A percentile compares a stretch with the other conserved stretches of the same genome.
Evolutionary conservation across 2,888 invertebrate genomes (phyloP).

Genomic region (Drosophila neutralis): DNA sequence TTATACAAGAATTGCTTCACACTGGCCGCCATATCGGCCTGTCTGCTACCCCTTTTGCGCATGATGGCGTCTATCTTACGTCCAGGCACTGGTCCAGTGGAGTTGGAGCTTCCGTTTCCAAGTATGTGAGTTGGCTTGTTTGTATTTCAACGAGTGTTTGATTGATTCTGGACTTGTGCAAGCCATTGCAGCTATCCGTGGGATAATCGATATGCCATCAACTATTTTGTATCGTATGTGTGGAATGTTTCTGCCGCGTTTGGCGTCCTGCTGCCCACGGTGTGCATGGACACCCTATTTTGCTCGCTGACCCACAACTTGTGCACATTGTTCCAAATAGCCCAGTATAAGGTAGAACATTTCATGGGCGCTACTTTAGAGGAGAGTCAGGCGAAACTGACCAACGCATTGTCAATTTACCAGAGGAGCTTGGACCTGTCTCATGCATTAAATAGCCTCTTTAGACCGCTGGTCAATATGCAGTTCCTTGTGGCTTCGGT

Average conservation of each 20-base stretch:
- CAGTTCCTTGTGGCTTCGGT: conserved; percentile 42
- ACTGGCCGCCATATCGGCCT: conserved; percentile 22
- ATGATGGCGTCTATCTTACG: background rate
- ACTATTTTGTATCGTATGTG: conserved; percentile 45
- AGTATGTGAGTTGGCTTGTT: conserved; percentile 34
- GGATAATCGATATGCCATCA: conserved; percentile 24
- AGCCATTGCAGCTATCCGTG: conserved; percentile 44
- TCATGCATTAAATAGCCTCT: conserved; percentile 27
- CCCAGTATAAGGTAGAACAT: conserved; percentile 34
- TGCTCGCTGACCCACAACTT: conserved; percentile 34
- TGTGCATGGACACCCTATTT: conserved; percentile 48
- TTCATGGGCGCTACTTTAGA: conserved; percentile 8
- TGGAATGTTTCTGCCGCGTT: conserved; percentile 47
- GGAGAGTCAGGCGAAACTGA: conserved; percentile 11
- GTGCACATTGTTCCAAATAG: conserved; percentile 41
- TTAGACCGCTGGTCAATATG: conserved; percentile 44
- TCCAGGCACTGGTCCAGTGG: background rate
- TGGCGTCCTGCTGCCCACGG: conserved; percentile 31
- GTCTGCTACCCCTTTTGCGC: conserved; percentile 25
- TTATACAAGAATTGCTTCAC: conserved; percentile 25
- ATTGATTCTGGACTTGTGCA: background rate
- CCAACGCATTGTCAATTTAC: conserved; percentile 11
- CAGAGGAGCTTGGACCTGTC: conserved; percentile 20
- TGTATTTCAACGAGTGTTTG: background rate
- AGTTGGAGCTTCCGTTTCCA: conserved; percentile 33